Conservation (phyloP, 2,888 invertebrate species). For the Nephrocerus scutellatus region DNA sequence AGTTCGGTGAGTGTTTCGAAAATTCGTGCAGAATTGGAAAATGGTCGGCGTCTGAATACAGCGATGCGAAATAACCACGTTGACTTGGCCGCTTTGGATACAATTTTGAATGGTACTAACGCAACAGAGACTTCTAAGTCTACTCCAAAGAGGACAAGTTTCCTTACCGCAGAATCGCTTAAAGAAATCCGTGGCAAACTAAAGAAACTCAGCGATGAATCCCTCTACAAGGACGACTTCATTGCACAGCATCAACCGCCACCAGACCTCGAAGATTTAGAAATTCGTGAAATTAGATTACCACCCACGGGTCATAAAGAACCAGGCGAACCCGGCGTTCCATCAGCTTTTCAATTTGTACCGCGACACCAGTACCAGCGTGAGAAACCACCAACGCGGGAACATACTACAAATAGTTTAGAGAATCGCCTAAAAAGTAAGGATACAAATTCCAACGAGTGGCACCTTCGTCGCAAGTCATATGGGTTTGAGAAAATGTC, state of each 20-base stretch:
- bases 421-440: constrained; percentile 38
- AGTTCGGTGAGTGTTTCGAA: constrained; percentile 52
- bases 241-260: constrained; percentile 28
- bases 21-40: constrained; percentile 53
- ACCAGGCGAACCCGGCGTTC: not conserved
- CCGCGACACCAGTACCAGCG: constrained; percentile 6
- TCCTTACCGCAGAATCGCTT: constrained; percentile 56
- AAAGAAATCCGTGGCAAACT: constrained; percentile 55
- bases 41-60: constrained; percentile 50
- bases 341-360: constrained; percentile 4
- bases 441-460: constrained; percentile 51
- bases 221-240: constrained; percentile 47
- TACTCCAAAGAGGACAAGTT: constrained; percentile 35
- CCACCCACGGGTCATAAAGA: not conserved
- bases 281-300: constrained; percentile 7
- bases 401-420: constrained; percentile 38
- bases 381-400: constrained; percentile 10
- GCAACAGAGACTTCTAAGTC: constrained; percentile 21
- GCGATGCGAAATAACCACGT: constrained; percentile 52
- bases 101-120: constrained; percentile 42
- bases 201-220: constrained; percentile 50
- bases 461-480: constrained; percentile 69
- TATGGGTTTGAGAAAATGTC: constrained; percentile 64
- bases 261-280: constrained; percentile 17
- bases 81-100: constrained; percentile 51